Evolutionary conservation across 1,140 invertebrate genomes (phyloP).

Genomic region (Papilio xuthus): DNA sequence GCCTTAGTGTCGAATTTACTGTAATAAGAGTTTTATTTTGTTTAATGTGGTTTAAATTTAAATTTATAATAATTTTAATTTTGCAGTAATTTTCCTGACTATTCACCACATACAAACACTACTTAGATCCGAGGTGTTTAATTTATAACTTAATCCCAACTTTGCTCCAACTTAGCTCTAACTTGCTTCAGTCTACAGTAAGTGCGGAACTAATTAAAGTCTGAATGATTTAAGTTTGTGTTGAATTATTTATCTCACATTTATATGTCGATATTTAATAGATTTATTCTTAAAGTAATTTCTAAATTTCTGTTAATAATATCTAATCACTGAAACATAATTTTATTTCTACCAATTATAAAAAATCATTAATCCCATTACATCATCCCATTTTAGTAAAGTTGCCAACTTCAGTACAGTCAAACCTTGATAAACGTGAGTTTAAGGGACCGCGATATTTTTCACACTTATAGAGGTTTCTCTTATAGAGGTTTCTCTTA

Average conservation of each 20-base stretch:
- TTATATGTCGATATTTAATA: neutral
- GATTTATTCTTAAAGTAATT: neutral
- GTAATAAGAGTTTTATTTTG: too few relatives aligned
- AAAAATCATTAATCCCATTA: neutral
- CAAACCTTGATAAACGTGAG: too few relatives aligned
- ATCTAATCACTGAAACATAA: too few relatives aligned
- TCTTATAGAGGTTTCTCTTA: too few relatives aligned
- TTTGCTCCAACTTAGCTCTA: neutral
- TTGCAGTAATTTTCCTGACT: neutral
- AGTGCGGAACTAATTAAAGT: neutral
- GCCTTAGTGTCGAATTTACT: too few relatives aligned
- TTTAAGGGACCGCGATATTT: too few relatives aligned
- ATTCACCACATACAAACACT: neutral
- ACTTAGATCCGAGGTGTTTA: neutral
- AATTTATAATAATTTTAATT: neutral
- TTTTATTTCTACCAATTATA: too few relatives aligned
- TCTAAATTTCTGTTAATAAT: neutral
- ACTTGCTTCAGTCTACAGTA: neutral
- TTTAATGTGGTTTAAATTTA: too few relatives aligned
- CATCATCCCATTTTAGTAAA: too few relatives aligned
- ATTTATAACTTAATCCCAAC: slow-evolving; percentile 4
- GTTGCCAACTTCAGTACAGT: too few relatives aligned
- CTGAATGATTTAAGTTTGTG: neutral
- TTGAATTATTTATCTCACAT: neutral
- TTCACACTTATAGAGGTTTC: too few relatives aligned